A percentile compares a stretch with the other conserved stretches of the same genome.
These are phyloP conservation scores for Willowsia nigromaculata DNA, from an alignment of 2,888 invertebrate species.

Conservation along the genomic window DNA sequence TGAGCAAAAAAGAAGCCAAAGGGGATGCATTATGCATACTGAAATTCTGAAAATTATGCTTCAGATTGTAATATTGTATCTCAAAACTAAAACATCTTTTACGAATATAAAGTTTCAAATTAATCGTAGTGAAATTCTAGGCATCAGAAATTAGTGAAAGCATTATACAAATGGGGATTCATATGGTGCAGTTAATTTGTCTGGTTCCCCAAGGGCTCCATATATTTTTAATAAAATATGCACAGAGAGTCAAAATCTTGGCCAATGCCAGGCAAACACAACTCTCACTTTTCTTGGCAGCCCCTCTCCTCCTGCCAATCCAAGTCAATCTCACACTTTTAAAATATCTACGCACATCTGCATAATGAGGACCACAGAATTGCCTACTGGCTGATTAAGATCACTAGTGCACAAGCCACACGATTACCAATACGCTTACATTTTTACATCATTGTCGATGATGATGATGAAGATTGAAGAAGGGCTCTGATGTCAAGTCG, in stretches of 20 bases:
- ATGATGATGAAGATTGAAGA: not conserved
- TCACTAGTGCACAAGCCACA: not conserved
- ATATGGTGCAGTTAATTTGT: not conserved
- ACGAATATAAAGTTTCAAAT: slow-evolving; percentile 14
- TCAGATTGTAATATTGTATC: not conserved
- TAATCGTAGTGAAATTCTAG: slow-evolving; percentile 47
- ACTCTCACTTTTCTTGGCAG: not conserved
- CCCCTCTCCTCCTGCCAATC: slow-evolving; percentile 21
- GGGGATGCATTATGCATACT: not conserved
- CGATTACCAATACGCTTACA: not conserved
- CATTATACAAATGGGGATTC: not conserved
- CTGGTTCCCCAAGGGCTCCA: not conserved
- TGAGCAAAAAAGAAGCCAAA: not conserved
- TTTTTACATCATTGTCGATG: not conserved
- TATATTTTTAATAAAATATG: not conserved
- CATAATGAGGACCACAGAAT: slow-evolving; percentile 13
- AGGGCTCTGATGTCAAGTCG: slow-evolving; percentile 53
- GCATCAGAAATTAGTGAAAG: slow-evolving; percentile 40
- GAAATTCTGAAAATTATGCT: not conserved
- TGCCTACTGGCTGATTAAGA: slow-evolving; percentile 41
- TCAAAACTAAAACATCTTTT: not conserved
- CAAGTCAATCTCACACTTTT: not conserved
- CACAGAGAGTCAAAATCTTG: not conserved
- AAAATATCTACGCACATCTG: slow-evolving; percentile 7
- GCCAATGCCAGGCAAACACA: not conserved